Evolutionary conservation across 1,140 invertebrate genomes (phyloP), one percentile per base, ranked within the genome.

Genomic region (Drosophila willistoni): DNA sequence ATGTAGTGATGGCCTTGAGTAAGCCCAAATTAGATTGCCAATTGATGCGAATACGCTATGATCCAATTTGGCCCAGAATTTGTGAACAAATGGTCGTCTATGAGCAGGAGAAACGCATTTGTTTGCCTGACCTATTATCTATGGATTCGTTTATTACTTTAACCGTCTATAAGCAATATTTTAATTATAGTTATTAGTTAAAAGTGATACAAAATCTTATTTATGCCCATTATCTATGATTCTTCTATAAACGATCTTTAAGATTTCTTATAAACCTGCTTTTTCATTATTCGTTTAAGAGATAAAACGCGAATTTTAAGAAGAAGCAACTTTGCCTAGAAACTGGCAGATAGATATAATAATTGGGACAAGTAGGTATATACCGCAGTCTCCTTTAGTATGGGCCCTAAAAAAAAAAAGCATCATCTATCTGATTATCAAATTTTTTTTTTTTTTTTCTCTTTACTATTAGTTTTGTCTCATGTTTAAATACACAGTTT

Each of bases 21-120:
- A 71, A 70, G 9, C 79, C 77, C 12, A 75, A 70, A 7, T 61
- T 90, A 0, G 70, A 90, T 42, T 87, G 85, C 25, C 69, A 73
- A 55, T 51, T 77, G n/a, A 79, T 91, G 14, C 60, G 70, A 0
- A 60, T 60, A 7, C 71, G 74, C 14, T 84, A 81, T 39, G 78
- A 83, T 1, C 47, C 74, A 2, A 47, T 80, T 22, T 91, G 87
- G 87, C 36, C 68, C 1, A 56, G 36, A 3, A 44, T 91, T 41
- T 91, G 90, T n/a, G 79, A 90, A 13, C 34, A 61, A 22, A 91
- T 91, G 90, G 54, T 91, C 0, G 79, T 81, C 22, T 75, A 78
- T 56, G 79, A 91, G 14, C 63, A 64, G 34, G 75, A 81, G 33
- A 63, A 75, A 12, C 81, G 90, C 14, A 79, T 90, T 3, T 78